Base-by-base conservation (phyloP, 2,113 vertebrate genomes). In the Syrmaticus mikado region DNA sequence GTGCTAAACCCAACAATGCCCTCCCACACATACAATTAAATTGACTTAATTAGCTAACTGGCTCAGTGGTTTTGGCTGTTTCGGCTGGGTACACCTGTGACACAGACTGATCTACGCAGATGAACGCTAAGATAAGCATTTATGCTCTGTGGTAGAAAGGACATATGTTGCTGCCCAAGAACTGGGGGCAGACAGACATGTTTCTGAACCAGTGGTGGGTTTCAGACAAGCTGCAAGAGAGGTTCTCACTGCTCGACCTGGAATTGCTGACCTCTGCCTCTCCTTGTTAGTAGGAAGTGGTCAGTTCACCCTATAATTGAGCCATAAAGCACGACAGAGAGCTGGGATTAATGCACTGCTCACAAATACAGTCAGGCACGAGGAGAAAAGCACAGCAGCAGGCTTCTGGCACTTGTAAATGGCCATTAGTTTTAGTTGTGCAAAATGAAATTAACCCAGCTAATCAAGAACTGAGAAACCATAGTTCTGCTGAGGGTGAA, bases 231-330 rank as follows among this genome's bases (percentile, higher is more conserved):
- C 36, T 20, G 1, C 60, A 92, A 87, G 61, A 87, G 82, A 93
- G 78, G 61, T 74, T 92, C 83, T 89, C 78, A 75, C n/a, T 1
- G 12, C 58, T 89, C 84, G 64, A 61, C 7, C 83, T 75, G 72
- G 76, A 75, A 90, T 58, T 83, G 65, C 55, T 94, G 87, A 92
- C 92, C 95, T 94, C 95, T 95, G 79, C 85, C 93, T 97, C 95
- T 93, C 91, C 93, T 94, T 92, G 92, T 87, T 83, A 48, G 75
- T 87, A 82, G 89, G 87, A 97, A 95, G 87, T 83, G 91, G 95
- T 93, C 90, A 95, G 93, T 96, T 96, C 95, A 96, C 92, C 87
- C 89, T 93, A 88, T 90, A 85, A 92, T 79, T 85, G 82, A 90
- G 89, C 91, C 94, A 65, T 91, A 91, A 95, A 93, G 82, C 21